phyloP scores from a whole-genome alignment of 2,113 vertebrate genomes.

The Vireo altiloquus region DNA sequence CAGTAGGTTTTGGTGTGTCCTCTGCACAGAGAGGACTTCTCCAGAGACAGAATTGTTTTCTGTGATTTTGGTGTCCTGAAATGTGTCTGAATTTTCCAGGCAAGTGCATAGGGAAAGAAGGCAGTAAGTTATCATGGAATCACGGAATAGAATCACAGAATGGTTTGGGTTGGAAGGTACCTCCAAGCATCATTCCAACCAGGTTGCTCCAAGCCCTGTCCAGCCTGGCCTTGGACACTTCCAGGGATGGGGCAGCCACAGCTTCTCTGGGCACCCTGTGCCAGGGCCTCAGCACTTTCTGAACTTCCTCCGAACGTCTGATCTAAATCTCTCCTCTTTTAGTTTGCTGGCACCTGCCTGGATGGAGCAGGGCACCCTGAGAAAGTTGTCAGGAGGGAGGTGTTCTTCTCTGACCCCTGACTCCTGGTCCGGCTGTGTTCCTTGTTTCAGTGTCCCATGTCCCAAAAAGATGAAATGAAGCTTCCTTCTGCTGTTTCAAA shows the following conservation, averaged over 20 bases:
- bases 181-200: neutral
- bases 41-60: neutral
- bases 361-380: neutral
- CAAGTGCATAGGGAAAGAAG: neutral
- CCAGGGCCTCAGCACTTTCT: neutral
- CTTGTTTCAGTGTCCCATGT: too few species aligned
- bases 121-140: neutral
- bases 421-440: too few species aligned
- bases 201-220: neutral
- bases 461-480: too few species aligned
- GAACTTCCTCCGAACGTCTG: neutral
- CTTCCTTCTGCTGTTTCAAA: too few species aligned
- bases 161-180: neutral
- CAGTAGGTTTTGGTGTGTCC: neutral
- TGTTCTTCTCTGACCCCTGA: too few species aligned
- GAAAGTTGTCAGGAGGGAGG: too few species aligned
- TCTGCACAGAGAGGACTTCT: neutral
- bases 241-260: neutral
- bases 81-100: neutral
- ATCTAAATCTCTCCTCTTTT: neutral
- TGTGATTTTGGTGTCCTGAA: neutral
- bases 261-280: neutral
- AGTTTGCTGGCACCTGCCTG: neutral
- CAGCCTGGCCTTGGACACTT: neutral
- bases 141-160: neutral